Evolutionary conservation across 2,113 vertebrate species (phyloP).

Genomic region (Myiagra hebetior): DNA sequence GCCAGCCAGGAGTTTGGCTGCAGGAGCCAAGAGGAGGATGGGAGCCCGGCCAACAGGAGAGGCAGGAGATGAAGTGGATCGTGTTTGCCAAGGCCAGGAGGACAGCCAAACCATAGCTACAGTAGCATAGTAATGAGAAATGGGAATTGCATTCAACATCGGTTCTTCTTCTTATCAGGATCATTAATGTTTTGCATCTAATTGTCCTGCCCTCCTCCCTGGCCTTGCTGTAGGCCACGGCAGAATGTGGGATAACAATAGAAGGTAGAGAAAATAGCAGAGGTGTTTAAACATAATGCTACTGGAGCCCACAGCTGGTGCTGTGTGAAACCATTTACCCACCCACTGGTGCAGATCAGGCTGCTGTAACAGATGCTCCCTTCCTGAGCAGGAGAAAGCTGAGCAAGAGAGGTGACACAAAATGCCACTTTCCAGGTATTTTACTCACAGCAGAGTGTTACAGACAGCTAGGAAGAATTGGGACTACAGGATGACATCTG

Average conservation of each 20-base stretch:
- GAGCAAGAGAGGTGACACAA: not conserved
- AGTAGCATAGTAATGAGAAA: constrained; percentile 48
- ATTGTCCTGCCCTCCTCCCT: not conserved
- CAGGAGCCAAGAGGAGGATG: constrained; percentile 63
- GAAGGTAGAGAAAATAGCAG: not conserved
- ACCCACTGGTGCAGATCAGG: not conserved
- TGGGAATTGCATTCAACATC: not conserved
- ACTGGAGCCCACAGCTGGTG: not conserved
- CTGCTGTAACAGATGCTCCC: not conserved
- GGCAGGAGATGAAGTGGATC: constrained; percentile 64
- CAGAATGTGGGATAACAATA: not conserved
- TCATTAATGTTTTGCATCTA: not conserved
- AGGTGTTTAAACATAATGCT: not conserved
- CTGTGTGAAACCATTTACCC: not conserved
- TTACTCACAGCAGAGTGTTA: not conserved
- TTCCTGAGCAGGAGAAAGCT: not conserved
- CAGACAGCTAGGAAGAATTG: not conserved
- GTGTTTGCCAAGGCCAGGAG: constrained; percentile 60
- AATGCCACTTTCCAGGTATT: not conserved
- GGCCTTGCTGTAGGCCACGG: not conserved
- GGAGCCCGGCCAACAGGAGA: constrained; percentile 69
- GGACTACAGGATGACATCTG: not conserved
- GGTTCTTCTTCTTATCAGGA: not conserved
- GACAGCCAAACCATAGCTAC: constrained; percentile 61
- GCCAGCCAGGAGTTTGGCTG: constrained; percentile 59